These are phyloP conservation scores for Eriocheir sinensis DNA, from an alignment of 1,140 invertebrate species.

Conservation along the genomic window DNA sequence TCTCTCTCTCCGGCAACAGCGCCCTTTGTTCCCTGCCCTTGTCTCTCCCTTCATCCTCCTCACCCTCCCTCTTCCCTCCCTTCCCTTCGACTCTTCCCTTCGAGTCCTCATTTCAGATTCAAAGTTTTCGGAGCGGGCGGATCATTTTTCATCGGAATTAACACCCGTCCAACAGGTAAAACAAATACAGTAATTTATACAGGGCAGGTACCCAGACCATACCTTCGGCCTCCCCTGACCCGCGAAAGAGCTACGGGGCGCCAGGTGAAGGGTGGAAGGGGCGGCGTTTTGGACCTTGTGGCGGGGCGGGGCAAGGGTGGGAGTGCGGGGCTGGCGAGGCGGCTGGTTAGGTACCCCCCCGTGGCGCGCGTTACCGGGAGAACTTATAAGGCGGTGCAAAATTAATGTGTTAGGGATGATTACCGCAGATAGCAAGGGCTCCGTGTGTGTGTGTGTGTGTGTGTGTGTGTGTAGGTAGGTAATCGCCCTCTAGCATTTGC, in stretches of 20 bases:
- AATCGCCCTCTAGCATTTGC: neutral
- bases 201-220: conserved; percentile 60
- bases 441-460: conserved; percentile 49
- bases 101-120: conserved; percentile 69
- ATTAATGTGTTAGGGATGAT: conserved; percentile 75
- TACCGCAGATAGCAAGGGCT: conserved; percentile 58
- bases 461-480: conserved; percentile 31
- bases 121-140: conserved; percentile 67
- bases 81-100: conserved; percentile 34
- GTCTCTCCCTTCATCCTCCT: neutral
- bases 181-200: conserved; percentile 77
- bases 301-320: neutral
- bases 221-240: neutral
- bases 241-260: neutral
- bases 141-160: conserved; percentile 78
- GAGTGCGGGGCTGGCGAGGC: neutral
- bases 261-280: neutral
- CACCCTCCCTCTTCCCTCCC: neutral
- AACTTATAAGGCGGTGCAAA: conserved; percentile 74
- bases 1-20: neutral
- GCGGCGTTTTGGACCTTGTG: conserved; percentile 29
- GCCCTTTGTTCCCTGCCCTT: neutral
- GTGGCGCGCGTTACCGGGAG: conserved; percentile 60
- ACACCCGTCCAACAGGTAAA: conserved; percentile 77
- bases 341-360: conserved; percentile 34